These are phyloP conservation scores for Paralichthys olivaceus DNA, from an alignment of 2,113 vertebrate species.

Conservation along the genomic window DNA sequence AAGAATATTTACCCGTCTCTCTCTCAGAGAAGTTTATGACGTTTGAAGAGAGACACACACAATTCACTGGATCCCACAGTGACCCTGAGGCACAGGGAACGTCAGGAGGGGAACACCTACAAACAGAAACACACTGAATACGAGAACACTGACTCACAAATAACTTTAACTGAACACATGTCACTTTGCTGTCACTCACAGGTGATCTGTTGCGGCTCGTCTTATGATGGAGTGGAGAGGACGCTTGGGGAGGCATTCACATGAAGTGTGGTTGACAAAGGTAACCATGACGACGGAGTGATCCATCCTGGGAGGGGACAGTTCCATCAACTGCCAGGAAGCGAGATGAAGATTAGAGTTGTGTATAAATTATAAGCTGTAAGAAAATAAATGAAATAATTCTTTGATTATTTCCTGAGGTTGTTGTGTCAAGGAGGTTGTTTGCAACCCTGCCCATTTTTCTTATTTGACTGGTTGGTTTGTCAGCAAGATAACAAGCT, in stretches of 20 bases:
- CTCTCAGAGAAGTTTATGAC: constrained; percentile 62
- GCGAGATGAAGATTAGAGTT: constrained; percentile 4
- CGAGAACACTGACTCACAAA: neutral
- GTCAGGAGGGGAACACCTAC: constrained; percentile 76
- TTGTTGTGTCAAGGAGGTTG: neutral
- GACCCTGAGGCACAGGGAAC: constrained; percentile 67
- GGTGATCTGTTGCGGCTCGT: constrained; percentile 67
- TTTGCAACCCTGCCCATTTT: no score
- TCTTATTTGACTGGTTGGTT: no score
- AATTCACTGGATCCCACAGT: constrained; percentile 74
- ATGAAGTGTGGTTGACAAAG: constrained; percentile 81
- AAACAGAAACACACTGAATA: neutral
- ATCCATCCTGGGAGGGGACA: constrained; percentile 70
- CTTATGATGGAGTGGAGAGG: constrained; percentile 80
- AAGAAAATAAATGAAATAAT: neutral
- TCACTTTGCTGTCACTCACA: constrained; percentile 66
- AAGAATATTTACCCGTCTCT: constrained; percentile 63
- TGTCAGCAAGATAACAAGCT: no score
- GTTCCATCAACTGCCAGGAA: constrained; percentile 71
- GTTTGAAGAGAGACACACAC: constrained; percentile 69
- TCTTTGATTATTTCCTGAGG: neutral
- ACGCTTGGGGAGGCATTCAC: constrained; percentile 73
- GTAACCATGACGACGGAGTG: constrained; percentile 67
- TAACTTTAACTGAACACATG: neutral
- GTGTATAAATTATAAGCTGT: neutral